Conservation (phyloP, 1,140 invertebrate genomes). For the Andricus grossulariae region DNA sequence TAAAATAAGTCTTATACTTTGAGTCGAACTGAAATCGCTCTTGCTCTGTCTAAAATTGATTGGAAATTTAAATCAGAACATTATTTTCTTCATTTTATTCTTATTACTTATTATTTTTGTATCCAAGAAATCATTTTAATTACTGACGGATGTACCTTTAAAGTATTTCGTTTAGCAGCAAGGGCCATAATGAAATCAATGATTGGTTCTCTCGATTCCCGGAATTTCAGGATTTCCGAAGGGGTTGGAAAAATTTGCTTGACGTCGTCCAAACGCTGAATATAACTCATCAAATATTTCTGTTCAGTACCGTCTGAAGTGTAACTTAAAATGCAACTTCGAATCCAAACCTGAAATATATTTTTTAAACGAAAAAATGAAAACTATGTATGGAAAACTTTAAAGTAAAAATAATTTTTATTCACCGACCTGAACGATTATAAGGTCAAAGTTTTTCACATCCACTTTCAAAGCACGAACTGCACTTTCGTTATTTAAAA, state of each 20-base stretch:
- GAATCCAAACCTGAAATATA: conserved; percentile 66
- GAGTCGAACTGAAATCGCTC: conserved; percentile 51
- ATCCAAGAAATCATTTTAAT: too few species aligned
- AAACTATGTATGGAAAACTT: conserved; percentile 1
- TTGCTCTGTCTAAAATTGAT: conserved; percentile 44
- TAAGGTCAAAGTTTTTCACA: conserved; percentile 63
- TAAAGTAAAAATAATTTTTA: conserved; percentile 1
- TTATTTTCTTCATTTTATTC: background rate
- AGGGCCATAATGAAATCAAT: conserved; percentile 59
- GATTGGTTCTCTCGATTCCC: conserved; percentile 55
- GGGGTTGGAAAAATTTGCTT: conserved; percentile 58
- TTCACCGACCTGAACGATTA: conserved; percentile 63
- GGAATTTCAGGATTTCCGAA: conserved; percentile 57
- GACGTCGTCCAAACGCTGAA: conserved; percentile 59
- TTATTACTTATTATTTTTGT: too few species aligned
- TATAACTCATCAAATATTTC: conserved; percentile 59
- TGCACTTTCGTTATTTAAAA: conserved; percentile 55
- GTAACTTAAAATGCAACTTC: conserved; percentile 64
- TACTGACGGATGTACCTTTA: conserved; percentile 52
- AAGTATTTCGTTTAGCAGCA: conserved; percentile 55
- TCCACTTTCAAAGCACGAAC: conserved; percentile 55
- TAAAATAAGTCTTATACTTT: conserved; percentile 62
- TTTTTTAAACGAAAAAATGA: conserved; percentile 36
- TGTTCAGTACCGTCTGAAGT: conserved; percentile 54
- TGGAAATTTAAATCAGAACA: conserved; percentile 24